A percentile compares a stretch with the other conserved stretches of the same genome.
Evolutionary conservation across 2,797 vertebrate species (phyloP).

Genomic region (Anguilla marmorata): DNA sequence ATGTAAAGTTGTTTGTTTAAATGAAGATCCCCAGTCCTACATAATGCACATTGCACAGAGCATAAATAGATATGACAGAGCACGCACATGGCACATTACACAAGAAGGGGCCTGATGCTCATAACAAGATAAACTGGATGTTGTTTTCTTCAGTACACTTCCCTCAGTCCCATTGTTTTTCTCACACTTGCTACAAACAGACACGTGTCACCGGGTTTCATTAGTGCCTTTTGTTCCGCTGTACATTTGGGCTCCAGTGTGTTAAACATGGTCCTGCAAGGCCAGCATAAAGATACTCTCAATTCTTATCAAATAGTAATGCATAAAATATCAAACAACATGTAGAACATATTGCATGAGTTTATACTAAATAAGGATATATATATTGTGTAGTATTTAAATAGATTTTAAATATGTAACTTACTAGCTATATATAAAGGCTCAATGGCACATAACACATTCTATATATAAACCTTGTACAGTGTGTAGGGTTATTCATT

Average conservation of each 20-base stretch:
- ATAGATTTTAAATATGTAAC: no score
- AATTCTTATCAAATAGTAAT: no score
- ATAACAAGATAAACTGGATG: background rate
- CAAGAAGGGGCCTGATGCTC: background rate
- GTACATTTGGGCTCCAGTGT: background rate
- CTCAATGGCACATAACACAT: background rate
- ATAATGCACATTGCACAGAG: no score
- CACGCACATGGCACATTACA: background rate
- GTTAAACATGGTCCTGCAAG: background rate
- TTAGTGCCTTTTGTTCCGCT: background rate
- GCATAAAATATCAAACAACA: no score
- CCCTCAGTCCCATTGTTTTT: conserved; percentile 8
- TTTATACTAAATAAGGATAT: no score
- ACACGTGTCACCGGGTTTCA: background rate
- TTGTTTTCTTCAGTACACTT: conserved; percentile 12
- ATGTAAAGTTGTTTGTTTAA: no score
- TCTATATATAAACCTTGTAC: no score
- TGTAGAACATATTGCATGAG: no score
- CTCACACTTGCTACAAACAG: background rate
- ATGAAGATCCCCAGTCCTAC: no score
- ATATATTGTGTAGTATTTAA: no score
- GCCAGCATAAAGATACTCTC: background rate
- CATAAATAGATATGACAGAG: background rate
- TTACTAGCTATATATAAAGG: background rate
- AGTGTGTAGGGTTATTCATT: no score